Base-by-base conservation (phyloP, 2,113 vertebrate species). In the Oreochromis spilurus region DNA sequence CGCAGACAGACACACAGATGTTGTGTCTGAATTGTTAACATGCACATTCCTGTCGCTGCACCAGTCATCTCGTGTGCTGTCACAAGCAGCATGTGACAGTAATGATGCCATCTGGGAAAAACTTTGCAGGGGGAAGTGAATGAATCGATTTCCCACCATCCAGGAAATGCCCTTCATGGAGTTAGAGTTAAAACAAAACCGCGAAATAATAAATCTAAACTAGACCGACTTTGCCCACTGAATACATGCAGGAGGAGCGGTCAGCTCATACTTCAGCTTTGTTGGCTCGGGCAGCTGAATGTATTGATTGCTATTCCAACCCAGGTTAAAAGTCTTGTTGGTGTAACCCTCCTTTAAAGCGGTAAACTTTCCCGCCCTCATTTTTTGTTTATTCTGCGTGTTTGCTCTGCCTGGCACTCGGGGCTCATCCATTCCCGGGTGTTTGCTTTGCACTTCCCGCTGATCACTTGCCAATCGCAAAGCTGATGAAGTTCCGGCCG, bases 371-470 rank as follows among this genome's bases (percentile, higher is more conserved):
- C 55, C 6, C 14, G 10, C 72, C 50, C 36, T 70, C 38, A 2
- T 9, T 77, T 75, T 83, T 31, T 82, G 48, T 86, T 81, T 82
- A 79, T 89, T 79, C 83, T 24, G 26, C 10, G n/a, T 85, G 78
- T 91, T 92, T 92, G 80, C 26, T 91, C 85, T 83, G 75, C 88
- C 84, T 89, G 88, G 17, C 75, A 48, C 55, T 82, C 79, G 0
- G 40, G 48, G 50, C 83, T 90, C 72, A 84, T 85, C 82, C 82
- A 43, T 81, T 85, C 84, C 53, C 34, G 13, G 7, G 6, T 82
- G 85, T 90, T 91, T 93, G 91, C 85, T n/a, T 62, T 88, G 75
- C 72, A 50, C 84, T 65, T 86, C 34, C 62, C 70, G 3, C 10
- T 65, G 54, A 82, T 91, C 60, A 21, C 77, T 26, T 86, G 85